Conservation (phyloP, 1,140 invertebrate genomes). For the Heterodera schachtii region DNA sequence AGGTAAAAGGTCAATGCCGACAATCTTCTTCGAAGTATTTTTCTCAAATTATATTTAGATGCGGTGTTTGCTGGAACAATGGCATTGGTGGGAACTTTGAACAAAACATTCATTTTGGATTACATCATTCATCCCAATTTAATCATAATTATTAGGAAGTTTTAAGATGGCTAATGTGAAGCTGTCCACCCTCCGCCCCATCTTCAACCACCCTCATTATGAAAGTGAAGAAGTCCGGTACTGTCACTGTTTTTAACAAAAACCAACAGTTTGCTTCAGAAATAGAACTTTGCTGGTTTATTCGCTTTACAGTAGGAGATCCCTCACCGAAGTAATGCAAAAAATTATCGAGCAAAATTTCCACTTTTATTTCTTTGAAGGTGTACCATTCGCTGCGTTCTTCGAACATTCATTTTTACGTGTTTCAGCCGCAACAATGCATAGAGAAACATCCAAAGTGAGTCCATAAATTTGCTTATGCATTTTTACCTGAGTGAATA, state of each 20-base stretch:
- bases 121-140: too few species aligned
- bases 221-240: conserved; percentile 75
- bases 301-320: conserved; percentile 55
- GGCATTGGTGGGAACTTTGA: conserved; percentile 74
- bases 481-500: background rate
- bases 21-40: background rate
- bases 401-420: conserved; percentile 58
- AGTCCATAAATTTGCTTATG: conserved; percentile 13
- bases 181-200: conserved; percentile 76
- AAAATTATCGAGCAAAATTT: background rate
- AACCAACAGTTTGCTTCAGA: conserved; percentile 32
- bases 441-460: conserved; percentile 43
- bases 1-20: background rate
- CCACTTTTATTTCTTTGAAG: background rate
- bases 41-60: conserved; percentile 65
- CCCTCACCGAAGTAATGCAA: conserved; percentile 7
- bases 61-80: conserved; percentile 82
- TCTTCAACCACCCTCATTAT: conserved; percentile 84
- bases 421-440: conserved; percentile 56
- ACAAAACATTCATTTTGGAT: background rate
- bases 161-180: conserved; percentile 69
- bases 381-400: conserved; percentile 40
- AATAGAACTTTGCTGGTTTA: conserved; percentile 62
- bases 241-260: background rate
- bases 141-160: too few species aligned